Evolutionary conservation across 2,113 vertebrate genomes (phyloP), one percentile per base, ranked within the genome.

Genomic region (Coreoperca whiteheadi): DNA sequence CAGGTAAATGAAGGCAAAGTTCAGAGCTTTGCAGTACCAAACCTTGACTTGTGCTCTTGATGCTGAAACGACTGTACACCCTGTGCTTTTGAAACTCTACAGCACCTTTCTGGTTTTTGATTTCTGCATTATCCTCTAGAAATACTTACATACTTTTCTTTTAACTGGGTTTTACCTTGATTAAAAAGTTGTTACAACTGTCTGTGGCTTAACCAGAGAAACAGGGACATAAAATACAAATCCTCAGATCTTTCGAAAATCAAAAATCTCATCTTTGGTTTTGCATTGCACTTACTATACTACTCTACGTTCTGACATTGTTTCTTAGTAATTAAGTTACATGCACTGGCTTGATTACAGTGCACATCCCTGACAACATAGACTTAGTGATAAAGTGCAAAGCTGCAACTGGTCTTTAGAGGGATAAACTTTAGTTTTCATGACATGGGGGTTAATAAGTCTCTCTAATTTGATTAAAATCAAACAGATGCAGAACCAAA

Each of bases 1-100:
- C 68, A 81, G 87, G 83, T 46, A 89, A 88, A 85, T 88, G 39
- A 79, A 71, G 61, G 69, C 5, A 37, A 32, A 81, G 50, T 69
- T 79, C 56, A 37, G 69, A 84, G 67, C 23, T 63, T 30, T 73
- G 39, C 30, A 43, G 12, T 53, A 37, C 51, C 15, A 37, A 75
- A 65, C 84, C 32, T 81, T 75, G 79, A 72, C 66, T 69, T 70
- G 20, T 63, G 74, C 16, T 66, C 53, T 25, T 34, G 41, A 28
- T 77, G 54, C 74, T 77, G 3, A 68, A 71, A 86, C 23, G 0
- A 21, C 54, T 3, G 12, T 68, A 50, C 72, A 64, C 28, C 30
- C 23, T 54, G 56, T 60, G 64, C n/a, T 75, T 87, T 25, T 81
- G 14, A 81, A 83, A 54, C 15, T 39, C 25, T 5, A 15, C 61